Conservation (phyloP, 2,888 invertebrate genomes). For the Sussaba pulchella region DNA sequence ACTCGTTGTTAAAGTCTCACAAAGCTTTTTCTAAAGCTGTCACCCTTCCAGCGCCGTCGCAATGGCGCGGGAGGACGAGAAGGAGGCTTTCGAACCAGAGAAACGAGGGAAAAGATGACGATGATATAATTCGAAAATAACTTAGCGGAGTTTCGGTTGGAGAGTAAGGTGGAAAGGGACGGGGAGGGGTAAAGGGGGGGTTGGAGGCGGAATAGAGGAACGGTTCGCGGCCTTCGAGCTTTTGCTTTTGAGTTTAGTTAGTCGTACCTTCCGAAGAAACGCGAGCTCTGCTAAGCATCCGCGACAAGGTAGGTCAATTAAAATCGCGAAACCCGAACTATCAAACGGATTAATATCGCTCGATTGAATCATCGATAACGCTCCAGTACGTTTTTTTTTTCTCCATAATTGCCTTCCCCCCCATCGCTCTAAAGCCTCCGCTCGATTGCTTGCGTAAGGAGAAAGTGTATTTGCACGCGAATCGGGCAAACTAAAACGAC, state of each 20-base stretch:
- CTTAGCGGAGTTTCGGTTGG: slow-evolving; percentile 51
- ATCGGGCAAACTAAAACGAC: no score
- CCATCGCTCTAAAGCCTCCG: no score
- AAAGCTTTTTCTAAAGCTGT: no score
- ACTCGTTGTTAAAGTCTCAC: no score
- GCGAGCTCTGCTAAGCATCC: slow-evolving; percentile 64
- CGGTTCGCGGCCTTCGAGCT: slow-evolving; percentile 71
- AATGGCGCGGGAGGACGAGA: slow-evolving; percentile 43
- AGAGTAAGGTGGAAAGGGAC: slow-evolving; percentile 24
- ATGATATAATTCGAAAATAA: slow-evolving; percentile 61
- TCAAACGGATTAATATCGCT: background rate
- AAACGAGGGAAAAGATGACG: slow-evolving; percentile 42
- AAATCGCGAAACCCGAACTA: slow-evolving; percentile 13
- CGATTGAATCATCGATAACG: no score
- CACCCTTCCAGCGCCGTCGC: no score
- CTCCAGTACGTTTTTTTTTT: no score
- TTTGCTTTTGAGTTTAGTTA: slow-evolving; percentile 79
- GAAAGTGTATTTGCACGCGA: no score
- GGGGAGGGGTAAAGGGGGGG: slow-evolving; percentile 50
- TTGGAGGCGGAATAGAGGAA: slow-evolving; percentile 56
- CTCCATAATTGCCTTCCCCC: no score
- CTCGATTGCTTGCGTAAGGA: no score
- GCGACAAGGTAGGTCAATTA: slow-evolving; percentile 58
- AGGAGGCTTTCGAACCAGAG: slow-evolving; percentile 61
- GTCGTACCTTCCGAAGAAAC: slow-evolving; percentile 77